A percentile compares a stretch with the other conserved stretches of the same genome.
phyloP scores from a whole-genome alignment of 2,113 vertebrate species.

The Poicephalus gulielmi region DNA sequence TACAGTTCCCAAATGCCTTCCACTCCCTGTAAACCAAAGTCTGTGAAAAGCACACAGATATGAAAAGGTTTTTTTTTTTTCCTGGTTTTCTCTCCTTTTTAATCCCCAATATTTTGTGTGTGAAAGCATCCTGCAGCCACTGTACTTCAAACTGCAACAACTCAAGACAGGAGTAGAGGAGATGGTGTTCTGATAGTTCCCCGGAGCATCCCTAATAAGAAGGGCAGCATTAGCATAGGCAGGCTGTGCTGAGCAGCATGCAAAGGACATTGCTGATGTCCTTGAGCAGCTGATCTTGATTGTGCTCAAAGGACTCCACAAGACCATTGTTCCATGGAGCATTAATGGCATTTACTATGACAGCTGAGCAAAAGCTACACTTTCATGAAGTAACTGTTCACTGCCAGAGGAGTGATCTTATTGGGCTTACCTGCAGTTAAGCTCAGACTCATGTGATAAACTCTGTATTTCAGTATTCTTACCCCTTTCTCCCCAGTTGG shows the following conservation, averaged over 20 bases:
- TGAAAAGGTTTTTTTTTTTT: not conserved
- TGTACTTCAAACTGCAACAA: not conserved
- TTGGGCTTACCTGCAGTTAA: not conserved
- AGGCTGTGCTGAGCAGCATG: too few relatives aligned
- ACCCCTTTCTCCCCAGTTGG: not conserved
- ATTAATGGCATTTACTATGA: slow-evolving; percentile 11
- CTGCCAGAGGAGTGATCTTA: not conserved
- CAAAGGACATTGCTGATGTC: not conserved
- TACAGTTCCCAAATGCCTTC: not conserved
- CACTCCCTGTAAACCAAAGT: not conserved
- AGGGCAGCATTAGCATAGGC: not conserved
- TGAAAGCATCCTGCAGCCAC: not conserved
- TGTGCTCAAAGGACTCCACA: not conserved
- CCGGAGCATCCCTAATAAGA: not conserved
- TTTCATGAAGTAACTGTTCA: slow-evolving; percentile 31
- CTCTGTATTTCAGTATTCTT: not conserved
- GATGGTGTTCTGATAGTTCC: fast-evolving
- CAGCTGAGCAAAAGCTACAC: not conserved
- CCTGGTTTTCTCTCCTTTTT: fast-evolving
- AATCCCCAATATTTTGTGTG: fast-evolving
- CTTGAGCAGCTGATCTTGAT: slow-evolving; percentile 8
- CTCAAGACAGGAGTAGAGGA: not conserved
- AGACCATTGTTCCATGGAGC: not conserved
- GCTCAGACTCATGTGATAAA: not conserved
- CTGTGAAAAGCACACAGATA: not conserved